These are phyloP conservation scores for Drosophila lutescens DNA, from an alignment of 2,888 invertebrate species.

Conservation along the genomic window DNA sequence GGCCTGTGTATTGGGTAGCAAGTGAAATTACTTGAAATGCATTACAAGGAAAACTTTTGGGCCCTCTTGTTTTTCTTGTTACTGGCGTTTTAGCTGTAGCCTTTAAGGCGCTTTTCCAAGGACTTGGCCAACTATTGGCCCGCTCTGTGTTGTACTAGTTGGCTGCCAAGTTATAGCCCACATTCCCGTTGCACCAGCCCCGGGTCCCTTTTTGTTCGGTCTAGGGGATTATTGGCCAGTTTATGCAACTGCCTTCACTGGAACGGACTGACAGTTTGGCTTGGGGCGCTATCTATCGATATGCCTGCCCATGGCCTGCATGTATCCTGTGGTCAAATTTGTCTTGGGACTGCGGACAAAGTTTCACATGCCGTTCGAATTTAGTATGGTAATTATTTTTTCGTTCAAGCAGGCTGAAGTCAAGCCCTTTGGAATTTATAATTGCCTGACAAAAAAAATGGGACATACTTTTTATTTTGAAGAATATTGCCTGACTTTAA, in stretches of 20 bases:
- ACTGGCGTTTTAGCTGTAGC: conserved; percentile 47
- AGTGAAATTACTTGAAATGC: conserved; percentile 79
- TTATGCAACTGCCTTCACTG: conserved; percentile 55
- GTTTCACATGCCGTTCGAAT: conserved; percentile 49
- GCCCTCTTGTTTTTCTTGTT: conserved; percentile 23
- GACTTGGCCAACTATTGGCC: conserved; percentile 43
- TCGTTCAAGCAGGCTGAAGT: conserved; percentile 1
- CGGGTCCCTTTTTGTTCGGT: conserved; percentile 29
- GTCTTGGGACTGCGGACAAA: conserved; percentile 47
- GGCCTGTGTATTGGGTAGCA: conserved; percentile 48
- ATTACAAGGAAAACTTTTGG: conserved; percentile 71
- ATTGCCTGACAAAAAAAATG: neutral
- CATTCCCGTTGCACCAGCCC: neutral
- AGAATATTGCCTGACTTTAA: too few species aligned
- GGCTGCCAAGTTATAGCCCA: conserved; percentile 33
- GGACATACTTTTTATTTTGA: neutral
- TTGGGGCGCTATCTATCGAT: conserved; percentile 65
- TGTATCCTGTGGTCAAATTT: conserved; percentile 61
- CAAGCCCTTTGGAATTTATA: neutral
- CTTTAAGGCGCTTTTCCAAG: conserved; percentile 59
- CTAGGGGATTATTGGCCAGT: conserved; percentile 70
- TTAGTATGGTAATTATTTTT: conserved; percentile 72
- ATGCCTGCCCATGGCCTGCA: conserved; percentile 47
- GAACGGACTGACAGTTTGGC: conserved; percentile 34
- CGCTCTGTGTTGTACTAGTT: conserved; percentile 30